Percentiles rank a stretch among this genome's conserved stretches.
Conservation (phyloP, 2,113 vertebrate genomes). For the Boulengerochromis microlepis region DNA sequence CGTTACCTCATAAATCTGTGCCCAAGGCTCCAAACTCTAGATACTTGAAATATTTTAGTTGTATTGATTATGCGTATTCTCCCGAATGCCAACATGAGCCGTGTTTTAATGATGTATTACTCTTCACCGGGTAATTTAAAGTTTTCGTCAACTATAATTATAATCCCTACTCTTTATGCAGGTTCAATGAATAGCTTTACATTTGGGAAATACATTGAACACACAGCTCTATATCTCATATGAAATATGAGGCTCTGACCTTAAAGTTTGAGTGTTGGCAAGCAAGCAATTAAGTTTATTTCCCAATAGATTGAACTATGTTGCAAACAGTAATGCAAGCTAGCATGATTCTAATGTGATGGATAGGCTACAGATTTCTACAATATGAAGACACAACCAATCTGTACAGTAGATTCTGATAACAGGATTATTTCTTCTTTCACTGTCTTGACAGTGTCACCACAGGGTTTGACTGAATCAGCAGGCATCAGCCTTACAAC, state of each 20-base stretch:
- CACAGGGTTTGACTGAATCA: neutral
- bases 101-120: constrained; percentile 2
- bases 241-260: neutral
- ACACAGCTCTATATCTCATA: neutral
- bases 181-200: neutral
- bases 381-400: neutral
- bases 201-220: neutral
- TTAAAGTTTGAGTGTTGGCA: neutral
- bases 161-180: neutral
- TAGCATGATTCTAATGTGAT: neutral
- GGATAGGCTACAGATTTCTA: neutral
- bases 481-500: neutral
- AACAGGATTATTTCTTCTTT: neutral
- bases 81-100: neutral
- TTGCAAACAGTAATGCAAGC: neutral
- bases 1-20: neutral
- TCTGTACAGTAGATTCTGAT: neutral
- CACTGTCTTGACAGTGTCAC: neutral
- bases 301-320: neutral
- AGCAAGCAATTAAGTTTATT: neutral
- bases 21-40: neutral
- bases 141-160: neutral
- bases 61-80: constrained; percentile 18
- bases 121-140: neutral
- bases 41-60: neutral